Evolutionary conservation across 1,140 invertebrate species (phyloP), one percentile per base, ranked within the genome.

Genomic region (Solenopsis invicta): DNA sequence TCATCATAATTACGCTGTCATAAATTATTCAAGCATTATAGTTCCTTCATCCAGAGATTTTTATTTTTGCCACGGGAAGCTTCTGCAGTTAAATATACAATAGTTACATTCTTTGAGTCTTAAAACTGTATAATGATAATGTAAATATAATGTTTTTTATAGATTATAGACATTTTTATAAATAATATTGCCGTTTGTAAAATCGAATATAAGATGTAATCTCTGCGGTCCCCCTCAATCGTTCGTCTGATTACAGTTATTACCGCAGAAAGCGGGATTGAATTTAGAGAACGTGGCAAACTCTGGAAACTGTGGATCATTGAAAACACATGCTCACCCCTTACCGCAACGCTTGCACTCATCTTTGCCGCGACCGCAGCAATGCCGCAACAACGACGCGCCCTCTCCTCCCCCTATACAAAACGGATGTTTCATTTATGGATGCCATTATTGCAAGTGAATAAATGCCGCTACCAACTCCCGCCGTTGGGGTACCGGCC

Each of bases 361-460:
- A 75, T 84, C 80, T 84, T 84, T 61, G 52, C 71, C 80, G 18
- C 41, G 41, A 84, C 67, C 80, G 50, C 66, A 61, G 80, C 24
- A 82, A 74, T 24, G 54, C 67, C 80, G 54, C 80, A 82, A 74
- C 80, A 72, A 71, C 80, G 80, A 74, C 69, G 59, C 54, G 24
- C 37, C 3, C 37, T 24, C 13, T 10, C 77, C 12, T 18, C 4
- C n/a, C 77, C 34, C 67, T 56, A 13, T 50, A 61, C 54, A 50
- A 75, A 84, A 84, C 80, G 69, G 29, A 75, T 84, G 80, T 84
- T 84, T 84, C 80, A 84, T 84, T 84, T 84, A 69, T 69, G 80
- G 69, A 75, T 37, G 54, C 80, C 67, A 84, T 84, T 84, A 84
- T 84, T 84, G 80, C 80, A 75, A 75, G 80, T 84, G 80, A 84